Evolutionary conservation across 2,113 vertebrate species (phyloP).

Genomic region (Synchiropus splendidus): DNA sequence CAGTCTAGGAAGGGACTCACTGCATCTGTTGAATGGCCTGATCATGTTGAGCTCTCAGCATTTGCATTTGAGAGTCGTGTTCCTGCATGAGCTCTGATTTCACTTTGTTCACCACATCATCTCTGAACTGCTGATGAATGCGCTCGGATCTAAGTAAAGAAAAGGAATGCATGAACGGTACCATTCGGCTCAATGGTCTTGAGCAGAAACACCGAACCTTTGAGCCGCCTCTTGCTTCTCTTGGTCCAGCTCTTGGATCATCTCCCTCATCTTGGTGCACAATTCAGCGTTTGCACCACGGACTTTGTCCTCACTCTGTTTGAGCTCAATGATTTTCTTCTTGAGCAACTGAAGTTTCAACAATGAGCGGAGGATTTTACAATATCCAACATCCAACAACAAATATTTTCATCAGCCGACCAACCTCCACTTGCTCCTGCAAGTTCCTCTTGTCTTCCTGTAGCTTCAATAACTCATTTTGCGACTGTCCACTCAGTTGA

Average conservation of each 20-base stretch:
- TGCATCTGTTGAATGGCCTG: conserved; percentile 64
- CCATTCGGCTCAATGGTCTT: background rate
- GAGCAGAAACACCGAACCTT: conserved; percentile 60
- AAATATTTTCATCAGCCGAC: background rate
- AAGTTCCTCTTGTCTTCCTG: conserved; percentile 69
- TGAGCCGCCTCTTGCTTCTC: conserved; percentile 85
- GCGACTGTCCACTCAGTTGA: conserved; percentile 33
- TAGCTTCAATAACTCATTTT: conserved; percentile 67
- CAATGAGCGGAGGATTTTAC: background rate
- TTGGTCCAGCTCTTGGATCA: conserved; percentile 88
- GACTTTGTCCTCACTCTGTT: conserved; percentile 76
- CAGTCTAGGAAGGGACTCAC: no score
- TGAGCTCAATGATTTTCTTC: conserved; percentile 69
- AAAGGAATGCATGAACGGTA: background rate
- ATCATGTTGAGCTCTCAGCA: conserved; percentile 68
- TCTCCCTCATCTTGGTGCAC: conserved; percentile 89
- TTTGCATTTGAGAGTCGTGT: conserved; percentile 65
- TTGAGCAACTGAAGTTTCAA: conserved; percentile 55
- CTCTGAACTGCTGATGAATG: conserved; percentile 81
- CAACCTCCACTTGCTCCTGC: conserved; percentile 75
- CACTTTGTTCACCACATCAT: conserved; percentile 79
- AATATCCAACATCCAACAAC: background rate
- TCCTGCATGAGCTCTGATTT: conserved; percentile 69
- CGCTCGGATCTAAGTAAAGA: conserved; percentile 71
- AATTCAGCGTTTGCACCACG: conserved; percentile 80